Evolutionary conservation across 2,888 invertebrate species (phyloP), one percentile per base, ranked within the genome.

Genomic region (Elysia crispata): DNA sequence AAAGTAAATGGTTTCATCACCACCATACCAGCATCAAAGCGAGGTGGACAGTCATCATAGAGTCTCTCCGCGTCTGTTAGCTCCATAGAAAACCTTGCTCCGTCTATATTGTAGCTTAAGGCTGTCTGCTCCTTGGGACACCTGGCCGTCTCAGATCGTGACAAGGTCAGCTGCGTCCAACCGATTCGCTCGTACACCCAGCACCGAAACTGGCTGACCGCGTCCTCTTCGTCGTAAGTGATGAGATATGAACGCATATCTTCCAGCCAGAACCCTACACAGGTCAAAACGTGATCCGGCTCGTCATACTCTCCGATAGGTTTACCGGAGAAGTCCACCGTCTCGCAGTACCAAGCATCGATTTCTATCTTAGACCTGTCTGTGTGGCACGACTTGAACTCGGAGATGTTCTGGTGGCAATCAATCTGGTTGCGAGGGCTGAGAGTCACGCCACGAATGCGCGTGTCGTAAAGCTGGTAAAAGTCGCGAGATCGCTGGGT

Each of bases 201-300:
- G 91, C 98, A 99, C 87, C 98, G 95, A 92, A 97, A 99, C 91
- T 96, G 97, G 5, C 97, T 97, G 89, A 97, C 96, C 0, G 98
- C 97, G 93, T 99, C 98, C 87, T 98, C 94, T 90, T 97, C 97
- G 91, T 99, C 98, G 91, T 96, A 98, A 0, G 98, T 99, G 78
- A 99, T 96, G 57, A 99, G 93, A 92, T 98, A 98, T 0, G 98
- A 98, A 91, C 96, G 97, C 60, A 98, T 94, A 93, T 99, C 98
- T 92, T 99, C 98, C 92, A 98, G 97, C 97, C 98, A 99, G 92
- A 95, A 98, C 0, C 98, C 98, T 87, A 98, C 97, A 90, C 99
- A 99, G 91, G 97, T 97, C 95, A 99, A 96, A 91, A 95, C 95
- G 90, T 98, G 97, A 94, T 99, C 98, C 0, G 98, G 97, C 91